Conservation (phyloP, 2,888 invertebrate species). For the Graphium colonna region DNA sequence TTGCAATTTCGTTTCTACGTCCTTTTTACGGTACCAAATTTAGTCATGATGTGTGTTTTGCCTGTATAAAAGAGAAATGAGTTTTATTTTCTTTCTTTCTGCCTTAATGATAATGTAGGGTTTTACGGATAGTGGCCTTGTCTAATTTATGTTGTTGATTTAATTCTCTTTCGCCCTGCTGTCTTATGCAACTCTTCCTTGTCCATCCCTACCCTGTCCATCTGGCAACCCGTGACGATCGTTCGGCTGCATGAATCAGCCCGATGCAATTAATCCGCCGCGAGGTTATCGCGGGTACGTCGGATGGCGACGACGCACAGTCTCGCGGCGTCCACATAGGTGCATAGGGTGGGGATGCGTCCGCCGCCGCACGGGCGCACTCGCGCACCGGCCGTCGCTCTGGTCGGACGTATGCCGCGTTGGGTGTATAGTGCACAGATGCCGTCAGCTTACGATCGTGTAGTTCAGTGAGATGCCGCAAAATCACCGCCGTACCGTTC, state of each 20-base stretch:
- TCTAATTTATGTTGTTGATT: no score
- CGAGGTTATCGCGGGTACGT: constrained; percentile 70
- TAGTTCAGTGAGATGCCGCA: constrained; percentile 73
- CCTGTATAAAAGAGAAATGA: no score
- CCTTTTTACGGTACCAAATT: no score
- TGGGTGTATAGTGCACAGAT: constrained; percentile 19
- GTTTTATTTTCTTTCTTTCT: no score
- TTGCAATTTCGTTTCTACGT: no score
- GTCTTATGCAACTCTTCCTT: no score
- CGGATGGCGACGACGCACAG: constrained; percentile 66
- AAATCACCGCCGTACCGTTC: constrained; percentile 71
- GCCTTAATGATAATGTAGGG: no score
- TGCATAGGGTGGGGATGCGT: constrained; percentile 42
- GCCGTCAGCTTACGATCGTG: constrained; percentile 42
- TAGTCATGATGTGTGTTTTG: no score
- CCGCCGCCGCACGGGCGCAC: constrained; percentile 27
- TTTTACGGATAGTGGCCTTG: no score
- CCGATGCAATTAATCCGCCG: constrained; percentile 78
- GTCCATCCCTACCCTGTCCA: no score
- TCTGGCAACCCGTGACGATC: constrained; percentile 28
- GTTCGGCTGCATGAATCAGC: constrained; percentile 68
- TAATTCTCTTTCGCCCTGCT: no score
- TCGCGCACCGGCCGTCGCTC: constrained; percentile 18
- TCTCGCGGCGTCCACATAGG: constrained; percentile 65
- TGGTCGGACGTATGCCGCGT: constrained; percentile 22